phyloP scores from a whole-genome alignment of 2,797 vertebrate species.

The Podarcis siculus region DNA sequence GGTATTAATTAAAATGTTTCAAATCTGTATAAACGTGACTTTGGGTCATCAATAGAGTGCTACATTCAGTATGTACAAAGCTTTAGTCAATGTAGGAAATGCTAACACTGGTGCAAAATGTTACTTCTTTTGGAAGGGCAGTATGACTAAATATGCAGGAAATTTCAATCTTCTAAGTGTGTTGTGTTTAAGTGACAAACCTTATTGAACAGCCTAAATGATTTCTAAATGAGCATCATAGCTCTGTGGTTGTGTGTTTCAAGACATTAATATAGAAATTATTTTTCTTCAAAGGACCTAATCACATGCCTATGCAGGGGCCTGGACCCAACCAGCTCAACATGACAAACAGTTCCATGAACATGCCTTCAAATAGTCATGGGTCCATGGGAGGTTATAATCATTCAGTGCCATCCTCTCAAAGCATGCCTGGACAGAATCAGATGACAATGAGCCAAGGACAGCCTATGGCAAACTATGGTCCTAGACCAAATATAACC shows the following conservation, averaged over 20 bases:
- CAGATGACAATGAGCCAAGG: conserved; percentile 98
- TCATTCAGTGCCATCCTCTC: conserved; percentile 92
- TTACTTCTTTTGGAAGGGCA: neutral
- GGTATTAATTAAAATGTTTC: neutral
- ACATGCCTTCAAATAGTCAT: conserved; percentile 94
- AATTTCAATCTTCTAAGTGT: neutral
- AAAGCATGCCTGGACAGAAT: conserved; percentile 93
- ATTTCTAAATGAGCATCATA: neutral
- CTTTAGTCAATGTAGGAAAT: neutral
- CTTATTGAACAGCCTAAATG: neutral
- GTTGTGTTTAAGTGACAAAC: neutral
- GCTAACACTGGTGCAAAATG: neutral
- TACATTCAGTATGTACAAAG: neutral
- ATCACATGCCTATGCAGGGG: conserved; percentile 98
- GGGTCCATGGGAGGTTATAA: conserved; percentile 96
- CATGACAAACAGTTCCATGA: conserved; percentile 93
- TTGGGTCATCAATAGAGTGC: neutral
- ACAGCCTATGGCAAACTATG: conserved; percentile 95
- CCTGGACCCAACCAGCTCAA: conserved; percentile 93
- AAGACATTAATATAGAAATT: neutral
- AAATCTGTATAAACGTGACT: neutral
- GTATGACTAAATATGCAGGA: neutral
- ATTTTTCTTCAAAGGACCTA: conserved; percentile 85
- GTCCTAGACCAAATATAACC: conserved; percentile 96
- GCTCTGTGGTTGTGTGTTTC: neutral